Evolutionary conservation across 2,888 invertebrate genomes (phyloP), one percentile per base, ranked within the genome.

Genomic region (Stenodera caucasica): DNA sequence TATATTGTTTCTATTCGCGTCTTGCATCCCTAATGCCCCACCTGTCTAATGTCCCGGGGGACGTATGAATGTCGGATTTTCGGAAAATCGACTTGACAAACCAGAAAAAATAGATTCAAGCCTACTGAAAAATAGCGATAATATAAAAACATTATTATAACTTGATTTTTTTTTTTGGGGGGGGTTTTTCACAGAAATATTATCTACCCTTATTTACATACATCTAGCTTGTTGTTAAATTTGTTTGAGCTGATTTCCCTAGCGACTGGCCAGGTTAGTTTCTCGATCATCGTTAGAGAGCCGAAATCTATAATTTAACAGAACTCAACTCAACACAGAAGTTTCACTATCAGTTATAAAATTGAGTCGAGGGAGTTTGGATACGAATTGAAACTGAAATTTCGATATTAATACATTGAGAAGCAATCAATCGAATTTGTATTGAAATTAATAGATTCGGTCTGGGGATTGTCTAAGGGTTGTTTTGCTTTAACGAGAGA

Each of bases 1-100:
- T 68, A 67, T 68, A 68, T 68, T 64, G 64, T 66, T 45, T 56
- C 63, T 53, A 49, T 58, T 57, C 65, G 63, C 65, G 58, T 60
- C 53, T 66, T 60, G 68, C 68, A 68, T 68, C 68, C 58, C 12
- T 63, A 65, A 68, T 65, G 63, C 60, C 64, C 61, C 60, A 64
- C 66, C 68, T 66, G 65, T 62, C 59, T 60, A 59, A 40, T 55
- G 55, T 52, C 60, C 62, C 65, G 58, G 11, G 65, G 61, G 65
- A 65, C 49, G 57, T 62, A 64, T 64, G 66, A 68, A 66, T 65
- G 66, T 60, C 15, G 11, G 11, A 18, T 40, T 18, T 40, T 14
- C 2, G 8, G 0, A 9, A 7, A 18, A 37, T 37, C 37, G 15
- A 15, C 0, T 14, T 15, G 37, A 18, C 40, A 11, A 40, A 18